Evolutionary conservation across 2,888 invertebrate species (phyloP), one percentile per base, ranked within the genome.

Genomic region (Ophioninae sp.): DNA sequence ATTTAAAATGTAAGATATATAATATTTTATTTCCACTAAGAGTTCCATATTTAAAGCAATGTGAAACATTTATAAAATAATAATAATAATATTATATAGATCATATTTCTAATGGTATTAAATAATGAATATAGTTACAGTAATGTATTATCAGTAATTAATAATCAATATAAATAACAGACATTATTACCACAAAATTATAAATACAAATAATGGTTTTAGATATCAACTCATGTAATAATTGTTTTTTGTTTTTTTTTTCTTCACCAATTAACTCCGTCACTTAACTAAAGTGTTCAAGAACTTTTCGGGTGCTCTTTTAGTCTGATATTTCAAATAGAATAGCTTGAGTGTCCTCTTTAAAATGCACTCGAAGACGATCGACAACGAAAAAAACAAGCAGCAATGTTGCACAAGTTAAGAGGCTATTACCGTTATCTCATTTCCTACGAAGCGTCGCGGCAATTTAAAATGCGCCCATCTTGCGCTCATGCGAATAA

Each of bases 401-500:
- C 59, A 64, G 20, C 56, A 41, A 65, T 65, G 41, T 70, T 56
- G 17, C 61, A 62, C 7, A 50, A 70, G 37, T 13, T 69, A 17
- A 57, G 72, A 76, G 20, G 62, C 50, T 69, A 74, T 41, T 23
- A 17, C 23, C 21, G 62, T 23, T 62, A 23, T 68, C 57, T 81
- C 21, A 39, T 59, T 81, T 68, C 13, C 39, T 67, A 41, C 13
- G 56, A 61, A 62, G 56, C 50, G 59, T 70, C 50, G 17, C 2
- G 13, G 50, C 73, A 69, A 70, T 70, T 80, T 65, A 61, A 72
- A 76, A 59, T 65, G 72, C 75, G 72, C 41, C 56, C 41, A 65
- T 80, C 37, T n/a, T 17, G 20, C 64, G 82, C 67, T 50, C 62
- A 84, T 76, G 79, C 62, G 69, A 69, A 77, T 37, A 62, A 73